A percentile compares a stretch with the other conserved stretches of the same genome.
Evolutionary conservation across 2,888 invertebrate genomes (phyloP).

Genomic region (Seira ritae): DNA sequence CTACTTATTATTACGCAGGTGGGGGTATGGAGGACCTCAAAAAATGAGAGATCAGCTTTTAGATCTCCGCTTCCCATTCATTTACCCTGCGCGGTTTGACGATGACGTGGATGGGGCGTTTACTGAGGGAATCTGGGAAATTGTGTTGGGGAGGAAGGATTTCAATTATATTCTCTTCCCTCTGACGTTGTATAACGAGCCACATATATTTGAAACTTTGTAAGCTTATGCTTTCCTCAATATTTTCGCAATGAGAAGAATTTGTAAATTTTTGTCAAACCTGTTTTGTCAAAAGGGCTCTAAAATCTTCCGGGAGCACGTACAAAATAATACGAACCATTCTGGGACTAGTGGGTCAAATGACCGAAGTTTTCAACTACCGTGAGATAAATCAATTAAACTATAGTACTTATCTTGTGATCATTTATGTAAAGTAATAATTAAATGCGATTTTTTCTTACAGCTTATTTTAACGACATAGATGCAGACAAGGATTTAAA

Average conservation of each 20-base stretch:
- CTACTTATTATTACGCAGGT: no score
- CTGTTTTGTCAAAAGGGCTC: no score
- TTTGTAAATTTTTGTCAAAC: no score
- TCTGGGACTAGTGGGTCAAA: neutral
- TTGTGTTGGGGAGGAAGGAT: constrained; percentile 9
- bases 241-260: neutral
- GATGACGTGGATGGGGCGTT: neutral
- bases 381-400: neutral
- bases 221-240: neutral
- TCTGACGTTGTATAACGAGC: constrained; percentile 27
- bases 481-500: neutral
- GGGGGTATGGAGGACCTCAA: constrained; percentile 8
- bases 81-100: neutral
- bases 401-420: no score
- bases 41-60: constrained; percentile 10
- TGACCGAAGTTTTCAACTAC: neutral
- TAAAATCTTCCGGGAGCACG: neutral
- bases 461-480: neutral
- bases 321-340: constrained; percentile 21
- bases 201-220: constrained; percentile 27
- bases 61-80: neutral
- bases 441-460: neutral
- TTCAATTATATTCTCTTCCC: constrained; percentile 43
- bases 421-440: neutral
- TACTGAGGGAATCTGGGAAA: neutral